phyloP scores from a whole-genome alignment of 2,888 invertebrate genomes.

The Ethmia dodecea region DNA sequence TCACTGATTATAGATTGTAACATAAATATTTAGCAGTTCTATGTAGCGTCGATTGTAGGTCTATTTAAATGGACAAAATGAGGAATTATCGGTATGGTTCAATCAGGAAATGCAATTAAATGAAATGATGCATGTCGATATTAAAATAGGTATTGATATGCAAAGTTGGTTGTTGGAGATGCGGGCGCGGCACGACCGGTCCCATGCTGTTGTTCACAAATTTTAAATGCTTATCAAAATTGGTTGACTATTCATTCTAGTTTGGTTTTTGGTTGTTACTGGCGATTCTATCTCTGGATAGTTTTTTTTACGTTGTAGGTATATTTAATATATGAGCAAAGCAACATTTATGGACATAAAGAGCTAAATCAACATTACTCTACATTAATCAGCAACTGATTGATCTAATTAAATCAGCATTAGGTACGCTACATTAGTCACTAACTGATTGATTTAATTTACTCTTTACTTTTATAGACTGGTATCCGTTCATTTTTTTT shows the following conservation, averaged over 20 bases:
- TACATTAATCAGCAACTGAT: too few relatives aligned
- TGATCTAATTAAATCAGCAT: too few relatives aligned
- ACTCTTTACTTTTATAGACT: too few relatives aligned
- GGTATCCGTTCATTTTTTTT: not conserved
- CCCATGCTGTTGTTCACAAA: constrained; percentile 53
- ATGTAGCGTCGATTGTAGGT: not conserved
- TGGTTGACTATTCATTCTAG: too few relatives aligned
- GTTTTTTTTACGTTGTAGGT: too few relatives aligned
- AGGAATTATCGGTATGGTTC: constrained; percentile 34
- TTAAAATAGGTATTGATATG: constrained; percentile 73
- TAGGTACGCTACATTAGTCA: too few relatives aligned
- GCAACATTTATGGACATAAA: too few relatives aligned
- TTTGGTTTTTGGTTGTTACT: too few relatives aligned
- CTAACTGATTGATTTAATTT: too few relatives aligned
- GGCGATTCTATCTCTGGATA: too few relatives aligned
- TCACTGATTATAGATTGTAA: constrained; percentile 46
- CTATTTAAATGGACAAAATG: constrained; percentile 28
- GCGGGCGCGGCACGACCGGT: constrained; percentile 52
- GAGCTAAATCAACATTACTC: too few relatives aligned
- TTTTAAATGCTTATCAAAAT: constrained; percentile 68
- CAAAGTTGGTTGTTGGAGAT: constrained; percentile 60
- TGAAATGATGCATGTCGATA: constrained; percentile 73
- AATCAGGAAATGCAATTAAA: constrained; percentile 71
- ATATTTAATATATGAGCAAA: too few relatives aligned
- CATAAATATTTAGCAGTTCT: constrained; percentile 44